A percentile compares a stretch with the other conserved stretches of the same genome.
phyloP scores from a whole-genome alignment of 2,888 invertebrate species.

The Malthinus flaveolus region DNA sequence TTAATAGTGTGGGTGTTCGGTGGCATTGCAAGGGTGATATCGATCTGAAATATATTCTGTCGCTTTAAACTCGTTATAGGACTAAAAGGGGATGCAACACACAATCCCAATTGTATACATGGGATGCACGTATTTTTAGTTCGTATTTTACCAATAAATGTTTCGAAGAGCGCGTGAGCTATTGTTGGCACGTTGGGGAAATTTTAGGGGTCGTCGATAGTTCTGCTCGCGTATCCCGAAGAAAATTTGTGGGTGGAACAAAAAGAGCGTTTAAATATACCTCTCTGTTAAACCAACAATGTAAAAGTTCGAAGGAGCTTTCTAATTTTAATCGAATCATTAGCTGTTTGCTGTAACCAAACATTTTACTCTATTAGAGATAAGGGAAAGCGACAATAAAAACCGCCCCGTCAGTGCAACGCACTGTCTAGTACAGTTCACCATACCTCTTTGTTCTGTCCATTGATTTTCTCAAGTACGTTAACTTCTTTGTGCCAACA shows the following conservation, averaged over 20 bases:
- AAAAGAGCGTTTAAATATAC: neutral
- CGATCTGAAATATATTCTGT: slow-evolving; percentile 6
- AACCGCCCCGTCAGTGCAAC: slow-evolving; percentile 9
- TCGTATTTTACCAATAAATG: too few relatives aligned
- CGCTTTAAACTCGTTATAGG: slow-evolving; percentile 1
- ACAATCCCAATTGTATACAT: neutral
- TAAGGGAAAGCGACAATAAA: neutral
- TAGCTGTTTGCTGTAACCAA: slow-evolving; percentile 1
- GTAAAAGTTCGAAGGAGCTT: neutral
- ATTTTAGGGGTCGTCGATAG: too few relatives aligned
- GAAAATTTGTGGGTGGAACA: too few relatives aligned
- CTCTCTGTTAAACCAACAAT: neutral
- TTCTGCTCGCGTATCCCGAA: too few relatives aligned
- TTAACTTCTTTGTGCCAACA: slow-evolving; percentile 4
- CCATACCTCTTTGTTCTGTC: slow-evolving; percentile 12
- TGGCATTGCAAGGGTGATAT: slow-evolving; percentile 11
- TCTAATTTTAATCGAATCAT: neutral
- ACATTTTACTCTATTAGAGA: neutral
- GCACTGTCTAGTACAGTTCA: slow-evolving; percentile 12
- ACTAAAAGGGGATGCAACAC: neutral
- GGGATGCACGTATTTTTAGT: too few relatives aligned
- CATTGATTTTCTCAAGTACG: slow-evolving; percentile 16
- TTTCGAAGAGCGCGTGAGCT: slow-evolving; percentile 3
- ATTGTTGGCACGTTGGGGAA: neutral
- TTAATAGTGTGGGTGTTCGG: slow-evolving; percentile 1